Conservation (phyloP, 2,113 vertebrate genomes). For the Strigops habroptila region DNA sequence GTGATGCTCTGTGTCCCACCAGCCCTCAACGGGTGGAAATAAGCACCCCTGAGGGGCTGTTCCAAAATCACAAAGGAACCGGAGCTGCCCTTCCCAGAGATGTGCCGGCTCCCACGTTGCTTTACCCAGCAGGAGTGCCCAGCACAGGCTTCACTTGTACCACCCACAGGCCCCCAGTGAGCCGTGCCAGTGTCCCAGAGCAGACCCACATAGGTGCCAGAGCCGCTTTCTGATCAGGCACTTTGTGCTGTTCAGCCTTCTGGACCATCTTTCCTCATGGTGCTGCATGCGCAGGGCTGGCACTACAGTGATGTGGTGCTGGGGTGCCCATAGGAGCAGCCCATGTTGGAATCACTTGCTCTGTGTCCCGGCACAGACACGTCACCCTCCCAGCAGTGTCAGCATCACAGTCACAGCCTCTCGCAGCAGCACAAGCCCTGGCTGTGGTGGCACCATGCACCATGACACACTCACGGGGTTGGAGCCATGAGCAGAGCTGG, state of each 20-base stretch:
- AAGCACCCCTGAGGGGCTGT: not conserved
- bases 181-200: not conserved
- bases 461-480: accelerated
- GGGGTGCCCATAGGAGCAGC: not conserved
- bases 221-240: accelerated
- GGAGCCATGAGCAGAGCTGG: not conserved
- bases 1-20: not conserved
- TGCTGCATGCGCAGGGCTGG: not conserved
- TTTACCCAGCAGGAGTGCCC: not conserved
- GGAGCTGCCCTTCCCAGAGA: accelerated
- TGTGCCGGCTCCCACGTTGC: accelerated
- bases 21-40: accelerated
- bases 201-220: not conserved
- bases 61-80: not conserved
- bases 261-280: not conserved
- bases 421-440: accelerated
- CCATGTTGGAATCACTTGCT: not conserved
- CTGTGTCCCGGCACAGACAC: accelerated
- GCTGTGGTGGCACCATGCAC: not conserved
- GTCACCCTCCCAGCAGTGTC: not conserved
- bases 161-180: not conserved
- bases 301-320: not conserved
- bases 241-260: not conserved
- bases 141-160: not conserved
- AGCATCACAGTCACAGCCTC: not conserved